Evolutionary conservation across 2,888 invertebrate species (phyloP).

Genomic region (Himalopsyche kuldschensis): DNA sequence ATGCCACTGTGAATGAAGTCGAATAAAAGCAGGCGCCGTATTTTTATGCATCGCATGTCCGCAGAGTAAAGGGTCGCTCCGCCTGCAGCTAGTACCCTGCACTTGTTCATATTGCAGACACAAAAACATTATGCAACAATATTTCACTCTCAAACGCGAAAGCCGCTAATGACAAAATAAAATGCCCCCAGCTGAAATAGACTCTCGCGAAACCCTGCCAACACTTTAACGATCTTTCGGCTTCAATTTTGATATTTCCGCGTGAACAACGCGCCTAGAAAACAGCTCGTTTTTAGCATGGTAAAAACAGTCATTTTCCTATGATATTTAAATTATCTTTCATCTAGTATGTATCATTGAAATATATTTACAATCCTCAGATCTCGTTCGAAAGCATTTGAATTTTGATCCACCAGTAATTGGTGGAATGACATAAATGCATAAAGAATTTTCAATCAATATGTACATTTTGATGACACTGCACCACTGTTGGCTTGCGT

Average conservation of each 20-base stretch:
- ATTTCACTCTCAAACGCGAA: constrained; percentile 2
- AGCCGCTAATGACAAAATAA: constrained; percentile 33
- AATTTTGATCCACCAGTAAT: too few species aligned
- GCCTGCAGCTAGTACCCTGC: background rate
- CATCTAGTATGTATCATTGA: too few species aligned
- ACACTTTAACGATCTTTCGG: constrained; percentile 15
- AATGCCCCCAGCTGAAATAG: constrained; percentile 18
- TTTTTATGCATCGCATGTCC: background rate
- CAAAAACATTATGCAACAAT: constrained; percentile 6
- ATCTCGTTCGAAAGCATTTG: too few species aligned
- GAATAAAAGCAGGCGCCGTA: background rate
- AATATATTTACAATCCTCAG: too few species aligned
- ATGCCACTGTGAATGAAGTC: background rate
- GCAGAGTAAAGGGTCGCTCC: background rate
- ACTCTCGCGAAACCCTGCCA: constrained; percentile 6
- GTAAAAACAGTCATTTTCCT: background rate
- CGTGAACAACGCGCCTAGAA: background rate
- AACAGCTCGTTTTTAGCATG: background rate
- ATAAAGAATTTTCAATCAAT: too few species aligned
- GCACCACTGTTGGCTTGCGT: too few species aligned
- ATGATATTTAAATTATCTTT: too few species aligned
- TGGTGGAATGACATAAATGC: too few species aligned
- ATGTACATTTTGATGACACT: too few species aligned
- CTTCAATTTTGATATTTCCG: background rate
- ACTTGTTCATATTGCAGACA: background rate